Percentiles rank a stretch among this genome's conserved stretches.
These are phyloP conservation scores for Drosophila ustulata DNA, from an alignment of 2,888 invertebrate species.

Conservation along the genomic window DNA sequence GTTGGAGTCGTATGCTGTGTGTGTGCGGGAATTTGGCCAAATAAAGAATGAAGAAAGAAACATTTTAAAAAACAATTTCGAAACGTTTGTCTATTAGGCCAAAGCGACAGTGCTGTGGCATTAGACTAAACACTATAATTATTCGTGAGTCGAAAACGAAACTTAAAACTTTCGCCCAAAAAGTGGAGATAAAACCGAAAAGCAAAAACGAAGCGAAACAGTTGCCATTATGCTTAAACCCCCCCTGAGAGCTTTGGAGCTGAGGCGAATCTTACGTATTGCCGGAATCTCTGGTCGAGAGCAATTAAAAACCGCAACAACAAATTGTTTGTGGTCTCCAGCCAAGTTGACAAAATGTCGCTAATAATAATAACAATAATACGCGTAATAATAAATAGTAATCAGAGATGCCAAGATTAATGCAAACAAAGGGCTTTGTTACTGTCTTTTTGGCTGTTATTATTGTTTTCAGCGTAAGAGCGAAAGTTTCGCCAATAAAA, in stretches of 20 bases:
- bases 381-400: constrained; percentile 41
- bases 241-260: constrained; percentile 19
- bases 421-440: constrained; percentile 50
- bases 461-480: constrained; percentile 43
- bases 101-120: constrained; percentile 20
- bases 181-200: neutral
- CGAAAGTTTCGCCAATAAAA: constrained; percentile 63
- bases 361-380: constrained; percentile 44
- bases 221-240: constrained; percentile 67
- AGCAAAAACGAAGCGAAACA: constrained; percentile 48
- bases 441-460: constrained; percentile 21
- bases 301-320: constrained; percentile 66
- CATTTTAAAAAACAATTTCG: constrained; percentile 36
- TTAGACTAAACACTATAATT: constrained; percentile 59
- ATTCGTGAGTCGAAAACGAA: constrained; percentile 41
- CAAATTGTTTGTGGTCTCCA: constrained; percentile 26
- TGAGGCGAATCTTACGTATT: constrained; percentile 60
- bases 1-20: constrained; percentile 66
- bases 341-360: constrained; percentile 51
- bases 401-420: constrained; percentile 37
- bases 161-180: constrained; percentile 65
- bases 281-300: constrained; percentile 7
- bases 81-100: constrained; percentile 50
- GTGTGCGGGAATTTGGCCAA: constrained; percentile 37
- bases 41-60: constrained; percentile 30